phyloP scores from a whole-genome alignment of 1,140 invertebrate species.

The Bradysia coprophila region DNA sequence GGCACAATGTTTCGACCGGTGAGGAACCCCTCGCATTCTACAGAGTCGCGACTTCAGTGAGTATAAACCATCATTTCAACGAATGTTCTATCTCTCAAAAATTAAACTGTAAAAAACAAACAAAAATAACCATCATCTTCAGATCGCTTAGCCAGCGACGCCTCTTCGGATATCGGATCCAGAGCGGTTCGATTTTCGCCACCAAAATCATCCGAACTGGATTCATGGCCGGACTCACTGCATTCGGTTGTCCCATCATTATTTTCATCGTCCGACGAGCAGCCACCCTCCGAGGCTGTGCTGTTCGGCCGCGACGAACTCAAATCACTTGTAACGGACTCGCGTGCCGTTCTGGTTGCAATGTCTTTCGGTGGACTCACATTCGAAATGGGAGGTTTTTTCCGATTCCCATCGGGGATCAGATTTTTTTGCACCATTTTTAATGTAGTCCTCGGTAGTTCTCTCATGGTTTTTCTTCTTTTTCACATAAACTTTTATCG shows the following conservation, averaged over 20 bases:
- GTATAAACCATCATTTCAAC: too few species aligned
- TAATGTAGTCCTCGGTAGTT: background rate
- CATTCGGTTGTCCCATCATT: background rate
- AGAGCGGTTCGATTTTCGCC: background rate
- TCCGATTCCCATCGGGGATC: constrained; percentile 2
- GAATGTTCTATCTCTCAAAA: too few species aligned
- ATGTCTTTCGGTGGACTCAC: background rate
- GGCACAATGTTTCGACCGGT: too few species aligned
- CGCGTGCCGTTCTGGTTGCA: background rate
- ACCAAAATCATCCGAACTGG: background rate
- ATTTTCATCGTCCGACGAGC: background rate
- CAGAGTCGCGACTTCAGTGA: too few species aligned
- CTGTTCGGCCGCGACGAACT: background rate
- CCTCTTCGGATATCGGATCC: constrained; percentile 1
- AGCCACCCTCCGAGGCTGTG: background rate
- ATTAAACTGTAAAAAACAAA: background rate
- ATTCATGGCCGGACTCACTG: background rate
- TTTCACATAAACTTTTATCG: background rate
- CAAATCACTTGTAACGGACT: background rate
- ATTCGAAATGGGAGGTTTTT: background rate
- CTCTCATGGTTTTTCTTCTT: background rate
- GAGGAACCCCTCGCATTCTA: too few species aligned
- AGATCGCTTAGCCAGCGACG: background rate
- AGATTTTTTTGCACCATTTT: constrained; percentile 1
- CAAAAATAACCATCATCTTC: background rate